Percentiles rank a stretch among this genome's conserved stretches.
Conservation (phyloP, 2,888 invertebrate species). For the Noctua fimbriata region DNA sequence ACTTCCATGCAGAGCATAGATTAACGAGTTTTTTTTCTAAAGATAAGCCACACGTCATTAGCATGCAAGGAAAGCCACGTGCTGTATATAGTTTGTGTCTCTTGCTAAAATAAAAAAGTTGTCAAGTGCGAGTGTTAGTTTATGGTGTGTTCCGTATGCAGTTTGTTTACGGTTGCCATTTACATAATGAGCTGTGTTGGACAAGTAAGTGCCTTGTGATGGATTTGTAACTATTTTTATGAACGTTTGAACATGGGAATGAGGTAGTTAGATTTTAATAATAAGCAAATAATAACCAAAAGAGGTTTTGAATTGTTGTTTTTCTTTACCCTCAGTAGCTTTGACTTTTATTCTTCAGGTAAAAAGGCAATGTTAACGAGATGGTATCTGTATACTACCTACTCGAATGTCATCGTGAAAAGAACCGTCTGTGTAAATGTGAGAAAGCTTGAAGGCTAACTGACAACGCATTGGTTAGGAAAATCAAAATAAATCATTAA, state of each 20-base stretch:
- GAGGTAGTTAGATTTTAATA: slow-evolving; percentile 37
- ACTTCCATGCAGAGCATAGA: slow-evolving; percentile 47
- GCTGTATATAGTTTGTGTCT: slow-evolving; percentile 58
- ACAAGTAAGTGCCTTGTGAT: not conserved
- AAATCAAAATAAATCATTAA: not conserved
- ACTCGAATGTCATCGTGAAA: not conserved
- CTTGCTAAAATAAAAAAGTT: slow-evolving; percentile 52
- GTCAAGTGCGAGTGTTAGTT: slow-evolving; percentile 55
- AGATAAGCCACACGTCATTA: slow-evolving; percentile 49
- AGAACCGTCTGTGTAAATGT: not conserved
- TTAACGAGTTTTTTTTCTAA: slow-evolving; percentile 58
- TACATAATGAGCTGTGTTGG: slow-evolving; percentile 43
- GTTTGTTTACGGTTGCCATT: slow-evolving; percentile 51
- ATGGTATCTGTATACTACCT: not conserved
- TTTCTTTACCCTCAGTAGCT: not conserved
- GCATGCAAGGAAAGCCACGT: slow-evolving; percentile 53
- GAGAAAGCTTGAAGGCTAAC: not conserved
- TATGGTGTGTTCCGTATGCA: slow-evolving; percentile 56
- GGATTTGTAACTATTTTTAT: slow-evolving; percentile 32
- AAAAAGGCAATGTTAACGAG: not conserved
- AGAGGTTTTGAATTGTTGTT: not conserved
- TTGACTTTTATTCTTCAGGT: not conserved
- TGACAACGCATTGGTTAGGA: not conserved
- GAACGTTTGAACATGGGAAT: slow-evolving; percentile 15
- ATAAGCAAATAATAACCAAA: slow-evolving; percentile 6